Evolutionary conservation across 2,797 vertebrate species (phyloP).

Genomic region (Amniataba percoides): DNA sequence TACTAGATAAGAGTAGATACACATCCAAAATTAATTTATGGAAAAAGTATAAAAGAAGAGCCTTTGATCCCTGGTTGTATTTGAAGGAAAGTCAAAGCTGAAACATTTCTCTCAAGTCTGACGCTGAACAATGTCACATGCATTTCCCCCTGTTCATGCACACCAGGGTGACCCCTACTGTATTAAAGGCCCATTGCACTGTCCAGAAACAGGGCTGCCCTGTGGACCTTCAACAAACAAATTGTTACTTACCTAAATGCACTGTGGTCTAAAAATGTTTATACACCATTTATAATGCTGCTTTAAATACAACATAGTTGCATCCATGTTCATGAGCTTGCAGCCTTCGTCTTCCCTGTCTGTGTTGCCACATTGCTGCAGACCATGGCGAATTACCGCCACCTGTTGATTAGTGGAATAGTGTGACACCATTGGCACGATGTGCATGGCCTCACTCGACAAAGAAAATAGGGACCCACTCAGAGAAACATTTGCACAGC

Average conservation of each 20-base stretch:
- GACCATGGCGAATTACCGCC: neutral
- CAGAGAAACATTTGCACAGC: neutral
- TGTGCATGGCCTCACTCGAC: neutral
- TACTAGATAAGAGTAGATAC: neutral
- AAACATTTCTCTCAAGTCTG: neutral
- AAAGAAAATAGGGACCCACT: neutral
- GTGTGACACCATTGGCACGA: neutral
- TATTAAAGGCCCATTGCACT: constrained; percentile 37
- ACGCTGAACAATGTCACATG: neutral
- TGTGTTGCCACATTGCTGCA: neutral
- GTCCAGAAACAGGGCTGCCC: neutral
- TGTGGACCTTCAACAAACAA: neutral
- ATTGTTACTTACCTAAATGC: neutral
- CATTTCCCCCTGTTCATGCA: constrained; percentile 11
- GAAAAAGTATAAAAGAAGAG: neutral
- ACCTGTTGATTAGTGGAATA: neutral
- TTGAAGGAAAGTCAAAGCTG: neutral
- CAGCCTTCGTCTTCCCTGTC: neutral
- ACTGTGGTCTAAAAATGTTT: neutral
- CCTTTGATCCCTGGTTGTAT: neutral
- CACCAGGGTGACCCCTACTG: constrained; percentile 55
- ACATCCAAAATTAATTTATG: constrained; percentile 2
- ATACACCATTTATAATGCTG: too few relatives aligned
- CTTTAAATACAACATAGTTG: too few relatives aligned
- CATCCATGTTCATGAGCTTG: neutral